A percentile compares a stretch with the other conserved stretches of the same genome.
Evolutionary conservation across 2,888 invertebrate species (phyloP).

Genomic region (Clistopyga incitator): DNA sequence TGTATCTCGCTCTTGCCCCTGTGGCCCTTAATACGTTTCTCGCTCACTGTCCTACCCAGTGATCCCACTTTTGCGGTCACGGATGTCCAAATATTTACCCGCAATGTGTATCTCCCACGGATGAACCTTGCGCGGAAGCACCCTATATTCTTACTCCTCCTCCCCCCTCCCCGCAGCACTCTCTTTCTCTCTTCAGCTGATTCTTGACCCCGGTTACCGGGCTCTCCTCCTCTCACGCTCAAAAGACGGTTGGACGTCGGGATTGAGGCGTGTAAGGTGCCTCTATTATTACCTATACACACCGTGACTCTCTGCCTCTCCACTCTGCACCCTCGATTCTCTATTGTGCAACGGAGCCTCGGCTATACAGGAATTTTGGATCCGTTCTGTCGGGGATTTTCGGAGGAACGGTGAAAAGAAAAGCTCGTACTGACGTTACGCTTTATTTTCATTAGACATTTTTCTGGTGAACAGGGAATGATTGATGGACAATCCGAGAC

Average conservation of each 20-base stretch:
- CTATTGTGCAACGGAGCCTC: constrained; percentile 53
- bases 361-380: constrained; percentile 2
- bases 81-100: constrained; percentile 82
- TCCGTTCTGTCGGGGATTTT: neutral
- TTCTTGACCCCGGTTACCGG: constrained; percentile 44
- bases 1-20: constrained; percentile 34
- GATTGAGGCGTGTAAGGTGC: constrained; percentile 66
- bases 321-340: constrained; percentile 32
- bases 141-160: constrained; percentile 14
- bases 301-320: constrained; percentile 36
- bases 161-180: constrained; percentile 12
- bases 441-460: neutral
- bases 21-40: constrained; percentile 46
- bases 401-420: constrained; percentile 17
- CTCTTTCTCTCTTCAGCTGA: constrained; percentile 21
- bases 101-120: constrained; percentile 75
- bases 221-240: constrained; percentile 55
- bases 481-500: neutral
- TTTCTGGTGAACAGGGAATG: neutral
- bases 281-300: constrained; percentile 62
- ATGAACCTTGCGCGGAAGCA: constrained; percentile 59
- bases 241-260: constrained; percentile 63
- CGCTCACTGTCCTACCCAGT: constrained; percentile 45
- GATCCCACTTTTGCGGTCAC: constrained; percentile 74
- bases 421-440: neutral